Base-by-base conservation (phyloP, 2,113 vertebrate species). In the Oreochromis aureus region DNA sequence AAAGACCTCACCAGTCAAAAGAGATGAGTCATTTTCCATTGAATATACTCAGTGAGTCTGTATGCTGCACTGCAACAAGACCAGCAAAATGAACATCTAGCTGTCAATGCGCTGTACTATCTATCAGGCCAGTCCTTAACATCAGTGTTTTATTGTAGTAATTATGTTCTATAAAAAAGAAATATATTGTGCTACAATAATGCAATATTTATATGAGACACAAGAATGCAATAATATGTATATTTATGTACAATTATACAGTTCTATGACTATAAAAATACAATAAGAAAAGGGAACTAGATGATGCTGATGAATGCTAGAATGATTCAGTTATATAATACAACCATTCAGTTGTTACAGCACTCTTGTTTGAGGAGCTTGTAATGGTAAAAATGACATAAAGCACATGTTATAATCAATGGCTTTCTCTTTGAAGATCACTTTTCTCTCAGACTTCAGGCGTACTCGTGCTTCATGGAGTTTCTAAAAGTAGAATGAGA, bases 401-500 rank as follows among this genome's bases (percentile, higher is more conserved):
- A 69, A 22, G 63, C 36, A 41, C 13, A 73, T 73, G 13, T 73
- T 73, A 1, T 41, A 69, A 69, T 69, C n/a, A 41, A 2, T 41
- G 63, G 63, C 0, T 48, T 18, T 51, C 16, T 51, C 16, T 18
- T 51, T 44, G 12, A 71, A 71, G 7, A 24, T 41, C 5, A 24
- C 66, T 71, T 0, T 44, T 24, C 36, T 16, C 66, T 71, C 22
- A 44, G n/a, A 3, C 36, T 71, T 22, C n/a, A 24, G 66, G 39
- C 0, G 13, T 0, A 2, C 10, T 66, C 10, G 10, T 39, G 34
- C 34, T 39, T 66, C 61, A 3, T 7, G 18, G 61, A 10, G 39
- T 73, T 46, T 73, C 22, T 73, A 3, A 46, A 73, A 1, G 13
- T 27, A 2, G 22, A 39, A 0, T 0, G 61, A 39, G 34, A 66